Percentiles rank a stretch among this genome's conserved stretches.
phyloP scores from a whole-genome alignment of 1,140 invertebrate species.

The Psix sp. region DNA sequence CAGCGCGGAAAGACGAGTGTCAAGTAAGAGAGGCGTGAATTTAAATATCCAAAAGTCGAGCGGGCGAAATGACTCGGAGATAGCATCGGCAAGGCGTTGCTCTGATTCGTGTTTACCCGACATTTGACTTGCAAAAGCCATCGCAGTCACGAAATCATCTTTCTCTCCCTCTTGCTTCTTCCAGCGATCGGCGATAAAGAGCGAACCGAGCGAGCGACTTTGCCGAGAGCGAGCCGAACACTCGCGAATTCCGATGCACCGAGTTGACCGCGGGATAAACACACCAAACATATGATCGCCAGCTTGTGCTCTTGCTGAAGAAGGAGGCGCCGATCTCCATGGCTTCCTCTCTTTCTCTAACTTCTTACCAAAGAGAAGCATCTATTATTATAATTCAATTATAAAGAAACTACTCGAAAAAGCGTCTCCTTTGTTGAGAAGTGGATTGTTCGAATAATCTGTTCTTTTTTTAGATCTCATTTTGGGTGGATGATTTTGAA shows the following conservation, averaged over 20 bases:
- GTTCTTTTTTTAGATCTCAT: no score
- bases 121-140: slow-evolving; percentile 49
- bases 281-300: slow-evolving; percentile 4
- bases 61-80: slow-evolving; percentile 9
- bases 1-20: no score
- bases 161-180: slow-evolving; percentile 7
- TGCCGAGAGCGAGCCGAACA: neutral
- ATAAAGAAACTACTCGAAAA: no score
- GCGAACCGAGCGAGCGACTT: slow-evolving; percentile 6
- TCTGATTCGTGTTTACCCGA: slow-evolving; percentile 38
- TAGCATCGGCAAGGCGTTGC: slow-evolving; percentile 23
- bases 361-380: no score
- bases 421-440: no score
- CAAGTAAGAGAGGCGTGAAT: no score
- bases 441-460: no score
- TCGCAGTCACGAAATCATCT: slow-evolving; percentile 42
- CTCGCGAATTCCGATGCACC: slow-evolving; percentile 2
- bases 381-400: no score
- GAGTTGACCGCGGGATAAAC: neutral
- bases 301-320: no score
- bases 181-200: slow-evolving; percentile 36
- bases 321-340: no score
- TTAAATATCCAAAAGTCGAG: slow-evolving; percentile 6
- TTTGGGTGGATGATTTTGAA: no score
- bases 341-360: no score